Base-by-base conservation (phyloP, 92 coral and sea anemone genomes). In the Anthopleura xanthogrammica region DNA sequence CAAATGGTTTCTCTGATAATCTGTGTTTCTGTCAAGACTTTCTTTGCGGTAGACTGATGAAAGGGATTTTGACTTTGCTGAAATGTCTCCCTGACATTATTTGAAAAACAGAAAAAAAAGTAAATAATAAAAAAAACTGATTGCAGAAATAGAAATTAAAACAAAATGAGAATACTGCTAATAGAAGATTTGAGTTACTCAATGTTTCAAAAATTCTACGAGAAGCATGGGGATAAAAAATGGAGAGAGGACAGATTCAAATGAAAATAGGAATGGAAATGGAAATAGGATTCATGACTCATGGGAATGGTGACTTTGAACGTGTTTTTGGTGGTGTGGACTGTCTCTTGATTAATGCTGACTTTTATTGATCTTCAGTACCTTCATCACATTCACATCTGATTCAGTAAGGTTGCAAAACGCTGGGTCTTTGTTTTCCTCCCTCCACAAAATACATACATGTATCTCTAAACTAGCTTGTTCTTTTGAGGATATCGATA, bases 1-100 rank as follows among this genome's bases (percentile, higher is more conserved):
- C 99, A 96, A 41, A 96, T 62, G 12, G 99, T 96, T 82, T 96
- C 99, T 72, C 93, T 92, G 42, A 96, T 91, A 41, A 94, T 62
- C 79, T 96, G 99, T 3, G 95, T 85, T 72, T 96, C 99, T 64
- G 95, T 91, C 75, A 92, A 60, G 41, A 86, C 85, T 58, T 83
- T 91, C 23, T 64, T 82, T 7, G 65, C 77, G 10, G n/a, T 60
- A 74, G 60, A 50, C 42, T 88, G 91, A 76, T 90, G 87, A 64
- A 96, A 90, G 19, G 94, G 95, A 79, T 94, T 80, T 14, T 89
- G 89, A 64, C 83, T 88, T 60, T 78, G 77, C 83, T 89, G 89
- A 75, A 86, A 80, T 43, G 77, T 77, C 41, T 88, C 93, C 98
- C 98, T 95, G 75, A 20, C 48, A 17, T 9, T 29, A 36, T n/a